phyloP scores from a whole-genome alignment of 1,140 invertebrate species.

The Schlechtendalia chinensis region DNA sequence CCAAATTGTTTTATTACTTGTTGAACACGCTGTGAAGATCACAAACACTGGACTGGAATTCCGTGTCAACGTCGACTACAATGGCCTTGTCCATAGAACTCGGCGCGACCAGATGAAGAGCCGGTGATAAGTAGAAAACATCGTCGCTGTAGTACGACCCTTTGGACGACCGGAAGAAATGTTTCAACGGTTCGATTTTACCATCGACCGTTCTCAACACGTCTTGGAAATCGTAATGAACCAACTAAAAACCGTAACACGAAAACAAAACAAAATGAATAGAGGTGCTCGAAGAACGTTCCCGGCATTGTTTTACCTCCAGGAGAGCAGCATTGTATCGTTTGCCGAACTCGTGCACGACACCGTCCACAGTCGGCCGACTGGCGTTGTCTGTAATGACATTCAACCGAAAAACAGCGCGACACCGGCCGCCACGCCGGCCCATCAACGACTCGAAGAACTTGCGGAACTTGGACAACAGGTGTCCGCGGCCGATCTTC shows the following conservation, averaged over 20 bases:
- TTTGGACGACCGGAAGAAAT: conserved; percentile 73
- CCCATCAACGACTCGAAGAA: conserved; percentile 29
- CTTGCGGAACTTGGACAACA: conserved; percentile 27
- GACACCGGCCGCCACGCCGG: conserved; percentile 12
- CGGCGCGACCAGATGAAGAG: conserved; percentile 70
- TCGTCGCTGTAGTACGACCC: conserved; percentile 80
- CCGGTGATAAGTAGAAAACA: conserved; percentile 78
- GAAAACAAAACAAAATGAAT: too few relatives aligned
- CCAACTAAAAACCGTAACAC: conserved; percentile 56
- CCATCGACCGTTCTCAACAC: conserved; percentile 64
- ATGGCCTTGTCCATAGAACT: conserved; percentile 64
- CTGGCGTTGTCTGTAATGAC: conserved; percentile 20
- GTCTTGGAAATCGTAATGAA: conserved; percentile 65
- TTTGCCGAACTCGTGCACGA: not conserved
- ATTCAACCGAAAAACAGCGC: conserved; percentile 9
- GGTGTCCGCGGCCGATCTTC: conserved; percentile 1
- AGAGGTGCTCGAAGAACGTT: not conserved
- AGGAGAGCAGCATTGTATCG: conserved; percentile 2
- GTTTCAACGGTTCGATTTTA: conserved; percentile 69
- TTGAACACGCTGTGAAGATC: conserved; percentile 70
- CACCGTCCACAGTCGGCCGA: conserved; percentile 14
- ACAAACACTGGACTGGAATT: conserved; percentile 70
- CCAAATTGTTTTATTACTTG: conserved; percentile 58
- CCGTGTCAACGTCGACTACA: conserved; percentile 78
- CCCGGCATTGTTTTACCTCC: not conserved